Conservation (phyloP, 2,888 invertebrate genomes). For the Diogma glabrata region DNA sequence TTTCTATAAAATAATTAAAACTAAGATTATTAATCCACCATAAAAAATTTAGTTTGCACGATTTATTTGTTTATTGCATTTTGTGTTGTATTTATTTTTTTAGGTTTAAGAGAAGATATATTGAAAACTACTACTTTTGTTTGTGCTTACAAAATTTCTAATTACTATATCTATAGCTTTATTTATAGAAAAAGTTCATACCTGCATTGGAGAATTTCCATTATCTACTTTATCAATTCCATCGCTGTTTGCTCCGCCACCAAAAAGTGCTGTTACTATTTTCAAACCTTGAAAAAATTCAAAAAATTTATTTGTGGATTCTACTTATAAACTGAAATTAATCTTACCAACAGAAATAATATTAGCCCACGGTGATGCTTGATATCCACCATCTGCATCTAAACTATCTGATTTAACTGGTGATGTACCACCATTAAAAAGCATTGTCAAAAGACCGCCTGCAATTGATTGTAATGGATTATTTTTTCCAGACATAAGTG, state of each 20-base stretch:
- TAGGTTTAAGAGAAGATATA: too few species aligned
- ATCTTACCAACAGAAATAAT: conserved; percentile 58
- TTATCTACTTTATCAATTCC: conserved; percentile 87
- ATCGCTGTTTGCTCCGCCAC: conserved; percentile 61
- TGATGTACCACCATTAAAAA: conserved; percentile 47
- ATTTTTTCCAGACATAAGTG: conserved; percentile 7
- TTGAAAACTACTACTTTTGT: too few species aligned
- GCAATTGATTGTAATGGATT: conserved; percentile 6
- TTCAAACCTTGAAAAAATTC: conserved; percentile 45
- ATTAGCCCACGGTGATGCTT: conserved; percentile 80
- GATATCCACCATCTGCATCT: conserved; percentile 51
- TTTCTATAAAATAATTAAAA: too few species aligned
- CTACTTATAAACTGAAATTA: background rate
- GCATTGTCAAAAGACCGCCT: conserved; percentile 77
- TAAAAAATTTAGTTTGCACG: too few species aligned
- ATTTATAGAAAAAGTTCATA: too few species aligned
- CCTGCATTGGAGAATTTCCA: conserved; percentile 80
- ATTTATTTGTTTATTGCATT: too few species aligned
- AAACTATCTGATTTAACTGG: conserved; percentile 72
- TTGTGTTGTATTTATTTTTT: too few species aligned
- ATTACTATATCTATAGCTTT: too few species aligned
- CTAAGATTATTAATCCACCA: too few species aligned
- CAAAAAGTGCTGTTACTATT: conserved; percentile 71
- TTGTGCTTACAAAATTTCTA: background rate
- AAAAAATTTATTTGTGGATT: too few species aligned